A percentile compares a stretch with the other conserved stretches of the same genome.
These are phyloP conservation scores for Oceanodroma leucorhoa DNA, from an alignment of 2,797 vertebrate genomes.

Conservation along the genomic window DNA sequence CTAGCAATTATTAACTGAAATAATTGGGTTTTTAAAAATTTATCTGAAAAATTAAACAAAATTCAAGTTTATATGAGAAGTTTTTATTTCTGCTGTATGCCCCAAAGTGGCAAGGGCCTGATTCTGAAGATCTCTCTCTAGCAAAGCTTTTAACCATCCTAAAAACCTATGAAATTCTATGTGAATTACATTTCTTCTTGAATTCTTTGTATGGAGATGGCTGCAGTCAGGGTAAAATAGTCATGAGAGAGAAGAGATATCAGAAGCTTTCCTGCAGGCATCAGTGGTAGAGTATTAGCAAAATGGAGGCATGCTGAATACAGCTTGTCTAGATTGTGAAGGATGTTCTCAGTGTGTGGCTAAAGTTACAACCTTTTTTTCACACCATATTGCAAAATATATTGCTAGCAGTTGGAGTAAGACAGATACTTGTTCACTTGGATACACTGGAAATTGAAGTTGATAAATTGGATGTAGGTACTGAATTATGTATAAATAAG, in stretches of 20 bases:
- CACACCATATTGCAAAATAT: rapidly evolving
- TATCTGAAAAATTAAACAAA: not conserved
- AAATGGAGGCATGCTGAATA: not conserved
- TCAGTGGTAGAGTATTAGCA: not conserved
- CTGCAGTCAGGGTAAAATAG: not conserved
- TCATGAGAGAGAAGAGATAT: not conserved
- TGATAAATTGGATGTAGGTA: not conserved
- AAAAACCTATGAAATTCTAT: not conserved
- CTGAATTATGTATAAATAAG: not conserved
- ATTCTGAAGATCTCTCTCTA: not conserved
- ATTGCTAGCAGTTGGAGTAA: not conserved
- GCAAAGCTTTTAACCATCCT: not conserved
- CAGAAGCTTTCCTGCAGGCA: not conserved
- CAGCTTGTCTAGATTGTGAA: not conserved
- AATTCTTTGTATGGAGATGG: not conserved
- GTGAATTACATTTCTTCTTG: not conserved
- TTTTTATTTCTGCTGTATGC: not conserved
- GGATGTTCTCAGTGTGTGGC: not conserved
- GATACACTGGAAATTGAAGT: not conserved
- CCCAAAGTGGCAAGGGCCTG: not conserved
- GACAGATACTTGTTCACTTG: not conserved
- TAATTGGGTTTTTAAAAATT: not conserved
- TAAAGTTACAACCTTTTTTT: not conserved
- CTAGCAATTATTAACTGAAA: not conserved
- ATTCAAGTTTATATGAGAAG: not conserved